These are phyloP conservation scores for Ophthalmotilapia sp. DNA, from an alignment of 2,113 vertebrate species.

Conservation along the genomic window DNA sequence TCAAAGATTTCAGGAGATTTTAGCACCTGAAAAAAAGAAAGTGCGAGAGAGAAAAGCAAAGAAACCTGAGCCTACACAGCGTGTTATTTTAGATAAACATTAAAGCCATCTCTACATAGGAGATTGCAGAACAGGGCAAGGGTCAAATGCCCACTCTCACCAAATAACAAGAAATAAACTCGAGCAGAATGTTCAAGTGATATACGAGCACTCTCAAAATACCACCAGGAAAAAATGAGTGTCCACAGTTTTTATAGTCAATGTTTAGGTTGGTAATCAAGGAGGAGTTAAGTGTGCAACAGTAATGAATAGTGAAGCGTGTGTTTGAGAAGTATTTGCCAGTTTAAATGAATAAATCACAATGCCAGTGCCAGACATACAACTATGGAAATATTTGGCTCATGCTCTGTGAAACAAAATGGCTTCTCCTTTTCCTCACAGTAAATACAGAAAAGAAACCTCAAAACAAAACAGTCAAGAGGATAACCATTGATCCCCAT, in stretches of 20 bases:
- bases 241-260: background rate
- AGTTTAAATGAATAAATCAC: conserved; percentile 29
- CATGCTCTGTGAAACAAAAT: conserved; percentile 62
- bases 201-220: background rate
- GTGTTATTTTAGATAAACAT: background rate
- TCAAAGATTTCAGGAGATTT: background rate
- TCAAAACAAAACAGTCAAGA: conserved; percentile 73
- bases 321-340: background rate
- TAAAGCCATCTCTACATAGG: background rate
- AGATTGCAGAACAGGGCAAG: background rate
- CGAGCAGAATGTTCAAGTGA: fast-evolving
- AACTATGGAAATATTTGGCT: conserved; percentile 65
- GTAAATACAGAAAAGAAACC: conserved; percentile 65
- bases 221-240: background rate
- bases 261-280: background rate
- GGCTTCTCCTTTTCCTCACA: conserved; percentile 49
- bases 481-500: conserved; percentile 75
- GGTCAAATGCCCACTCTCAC: background rate
- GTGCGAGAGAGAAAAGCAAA: background rate
- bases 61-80: background rate
- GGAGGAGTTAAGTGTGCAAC: background rate
- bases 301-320: background rate
- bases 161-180: background rate
- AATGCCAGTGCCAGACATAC: conserved; percentile 22
- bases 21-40: background rate